phyloP scores from a whole-genome alignment of 2,888 invertebrate genomes.

The Lasioglossum morio region DNA sequence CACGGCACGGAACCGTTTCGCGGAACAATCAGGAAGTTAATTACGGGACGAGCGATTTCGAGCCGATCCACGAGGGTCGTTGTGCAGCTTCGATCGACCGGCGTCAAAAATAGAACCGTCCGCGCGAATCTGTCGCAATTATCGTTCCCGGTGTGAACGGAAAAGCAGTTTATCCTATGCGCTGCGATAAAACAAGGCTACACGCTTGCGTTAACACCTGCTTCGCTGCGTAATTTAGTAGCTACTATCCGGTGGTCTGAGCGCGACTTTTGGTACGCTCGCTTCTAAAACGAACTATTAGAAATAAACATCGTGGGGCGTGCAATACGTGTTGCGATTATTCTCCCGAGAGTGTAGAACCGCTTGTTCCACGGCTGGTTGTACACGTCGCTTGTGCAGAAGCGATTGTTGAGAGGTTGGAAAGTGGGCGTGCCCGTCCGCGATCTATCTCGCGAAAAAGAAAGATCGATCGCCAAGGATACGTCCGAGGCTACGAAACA shows the following conservation, averaged over 20 bases:
- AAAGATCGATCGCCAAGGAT: constrained; percentile 40
- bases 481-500: neutral
- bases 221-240: neutral
- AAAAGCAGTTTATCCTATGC: neutral
- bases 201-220: neutral
- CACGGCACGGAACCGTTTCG: constrained; percentile 1
- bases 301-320: neutral
- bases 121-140: constrained; percentile 36
- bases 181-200: neutral
- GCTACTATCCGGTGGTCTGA: neutral
- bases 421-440: constrained; percentile 77
- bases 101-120: neutral
- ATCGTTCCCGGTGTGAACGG: neutral
- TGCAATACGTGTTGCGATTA: neutral
- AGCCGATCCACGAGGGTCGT: neutral
- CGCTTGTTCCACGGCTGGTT: neutral
- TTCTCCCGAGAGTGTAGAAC: neutral
- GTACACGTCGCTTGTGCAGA: constrained; percentile 35
- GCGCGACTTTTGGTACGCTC: too few species aligned
- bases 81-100: neutral
- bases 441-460: constrained; percentile 67
- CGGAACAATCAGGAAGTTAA: neutral
- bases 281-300: too few species aligned
- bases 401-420: constrained; percentile 76
- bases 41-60: neutral